Conservation (phyloP, 2,113 vertebrate genomes). For the Chionis minor region DNA sequence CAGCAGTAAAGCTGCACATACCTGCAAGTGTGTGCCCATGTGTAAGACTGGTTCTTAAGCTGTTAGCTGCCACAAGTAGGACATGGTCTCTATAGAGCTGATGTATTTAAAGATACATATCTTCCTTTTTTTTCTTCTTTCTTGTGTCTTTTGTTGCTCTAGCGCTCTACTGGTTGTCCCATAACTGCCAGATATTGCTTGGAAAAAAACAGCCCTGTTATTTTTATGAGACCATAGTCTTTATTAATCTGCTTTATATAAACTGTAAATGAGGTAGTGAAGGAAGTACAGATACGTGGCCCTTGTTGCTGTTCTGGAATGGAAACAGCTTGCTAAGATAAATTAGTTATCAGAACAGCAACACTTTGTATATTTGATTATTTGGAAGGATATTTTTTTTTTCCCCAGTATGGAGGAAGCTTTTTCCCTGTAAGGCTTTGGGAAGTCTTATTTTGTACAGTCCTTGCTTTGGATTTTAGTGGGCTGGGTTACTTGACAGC, state of each 20-base stretch:
- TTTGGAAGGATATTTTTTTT: background rate
- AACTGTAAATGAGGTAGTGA: background rate
- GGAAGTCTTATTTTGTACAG: background rate
- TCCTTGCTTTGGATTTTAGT: background rate
- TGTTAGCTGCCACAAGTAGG: background rate
- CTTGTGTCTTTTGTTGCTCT: background rate
- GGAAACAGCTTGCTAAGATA: background rate
- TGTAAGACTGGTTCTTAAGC: background rate
- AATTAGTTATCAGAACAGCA: background rate
- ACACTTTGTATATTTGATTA: background rate
- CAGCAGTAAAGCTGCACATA: background rate
- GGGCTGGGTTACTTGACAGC: background rate
- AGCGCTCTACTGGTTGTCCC: background rate
- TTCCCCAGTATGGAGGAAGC: rapidly evolving
- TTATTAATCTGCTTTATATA: background rate
- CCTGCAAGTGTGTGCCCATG: background rate
- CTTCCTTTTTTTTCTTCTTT: background rate
- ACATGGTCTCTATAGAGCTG: background rate
- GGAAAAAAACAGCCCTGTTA: background rate
- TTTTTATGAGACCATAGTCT: background rate
- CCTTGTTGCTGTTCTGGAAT: background rate
- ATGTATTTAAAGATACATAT: background rate
- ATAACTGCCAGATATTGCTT: background rate
- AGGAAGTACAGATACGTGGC: background rate
- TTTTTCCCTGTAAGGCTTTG: background rate